Evolutionary conservation across 2,797 vertebrate species (phyloP).

Genomic region (Crenichthys baileyi): DNA sequence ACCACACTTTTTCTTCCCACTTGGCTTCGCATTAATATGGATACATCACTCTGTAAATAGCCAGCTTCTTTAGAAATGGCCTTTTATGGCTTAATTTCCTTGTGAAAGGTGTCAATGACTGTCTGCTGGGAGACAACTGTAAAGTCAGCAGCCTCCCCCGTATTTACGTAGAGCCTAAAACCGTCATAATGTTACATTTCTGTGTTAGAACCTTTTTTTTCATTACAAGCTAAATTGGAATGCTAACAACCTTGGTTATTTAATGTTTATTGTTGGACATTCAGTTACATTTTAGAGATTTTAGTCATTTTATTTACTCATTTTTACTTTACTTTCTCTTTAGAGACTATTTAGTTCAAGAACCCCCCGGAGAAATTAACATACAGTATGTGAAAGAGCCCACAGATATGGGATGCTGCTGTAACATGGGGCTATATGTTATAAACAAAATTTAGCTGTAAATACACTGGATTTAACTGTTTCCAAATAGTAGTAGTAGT

Average conservation of each 20-base stretch:
- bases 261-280: background rate
- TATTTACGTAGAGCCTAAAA: no score
- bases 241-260: background rate
- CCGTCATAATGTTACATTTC: no score
- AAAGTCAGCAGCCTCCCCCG: no score
- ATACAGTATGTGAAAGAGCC: background rate
- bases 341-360: background rate
- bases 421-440: conserved; percentile 23
- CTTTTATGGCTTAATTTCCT: no score
- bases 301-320: background rate
- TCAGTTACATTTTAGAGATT: background rate
- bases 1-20: no score
- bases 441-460: conserved; percentile 15
- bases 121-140: no score
- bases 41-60: no score
- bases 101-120: no score
- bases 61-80: no score
- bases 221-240: background rate
- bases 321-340: background rate
- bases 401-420: background rate
- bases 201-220: no score
- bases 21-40: no score
- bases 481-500: background rate
- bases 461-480: conserved; percentile 22
- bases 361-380: background rate